A percentile compares a stretch with the other conserved stretches of the same genome.
Evolutionary conservation across 2,113 vertebrate genomes (phyloP).

Genomic region (Poecilia latipinna): DNA sequence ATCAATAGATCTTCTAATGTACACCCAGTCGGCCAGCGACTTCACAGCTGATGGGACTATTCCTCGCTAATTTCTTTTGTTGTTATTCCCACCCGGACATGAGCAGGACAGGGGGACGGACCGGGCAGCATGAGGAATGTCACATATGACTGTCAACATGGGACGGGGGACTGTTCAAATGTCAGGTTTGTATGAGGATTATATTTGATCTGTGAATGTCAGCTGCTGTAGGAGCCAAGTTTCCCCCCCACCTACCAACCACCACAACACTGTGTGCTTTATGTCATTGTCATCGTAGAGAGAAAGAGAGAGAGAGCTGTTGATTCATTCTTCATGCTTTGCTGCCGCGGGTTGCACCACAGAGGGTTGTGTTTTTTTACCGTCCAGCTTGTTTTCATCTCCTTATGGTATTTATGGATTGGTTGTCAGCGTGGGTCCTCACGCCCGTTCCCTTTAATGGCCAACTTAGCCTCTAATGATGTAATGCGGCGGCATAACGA

Average conservation of each 20-base stretch:
- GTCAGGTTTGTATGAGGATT: constrained; percentile 85
- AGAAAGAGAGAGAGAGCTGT: constrained; percentile 20
- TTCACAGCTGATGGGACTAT: constrained; percentile 91
- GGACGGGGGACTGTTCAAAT: constrained; percentile 82
- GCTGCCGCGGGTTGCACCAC: constrained; percentile 27
- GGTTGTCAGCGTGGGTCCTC: constrained; percentile 56
- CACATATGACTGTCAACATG: constrained; percentile 88
- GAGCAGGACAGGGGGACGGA: constrained; percentile 86
- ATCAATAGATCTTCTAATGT: constrained; percentile 98
- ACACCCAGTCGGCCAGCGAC: constrained; percentile 89
- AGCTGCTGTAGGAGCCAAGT: constrained; percentile 48
- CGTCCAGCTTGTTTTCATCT: constrained; percentile 37
- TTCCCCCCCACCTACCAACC: neutral
- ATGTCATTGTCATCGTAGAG: constrained; percentile 11
- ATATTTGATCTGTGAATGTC: constrained; percentile 69
- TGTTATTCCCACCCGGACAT: constrained; percentile 72
- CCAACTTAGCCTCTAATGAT: constrained; percentile 63
- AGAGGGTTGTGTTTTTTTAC: constrained; percentile 13
- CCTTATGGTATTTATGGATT: constrained; percentile 70
- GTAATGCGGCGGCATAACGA: constrained; percentile 61
- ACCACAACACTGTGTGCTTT: constrained; percentile 35
- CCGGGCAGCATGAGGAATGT: constrained; percentile 87
- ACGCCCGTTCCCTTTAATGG: constrained; percentile 66
- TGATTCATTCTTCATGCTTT: constrained; percentile 44
- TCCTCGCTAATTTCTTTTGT: constrained; percentile 62